Evolutionary conservation across 2,888 invertebrate species (phyloP).

Genomic region (Microctonus brassicae): DNA sequence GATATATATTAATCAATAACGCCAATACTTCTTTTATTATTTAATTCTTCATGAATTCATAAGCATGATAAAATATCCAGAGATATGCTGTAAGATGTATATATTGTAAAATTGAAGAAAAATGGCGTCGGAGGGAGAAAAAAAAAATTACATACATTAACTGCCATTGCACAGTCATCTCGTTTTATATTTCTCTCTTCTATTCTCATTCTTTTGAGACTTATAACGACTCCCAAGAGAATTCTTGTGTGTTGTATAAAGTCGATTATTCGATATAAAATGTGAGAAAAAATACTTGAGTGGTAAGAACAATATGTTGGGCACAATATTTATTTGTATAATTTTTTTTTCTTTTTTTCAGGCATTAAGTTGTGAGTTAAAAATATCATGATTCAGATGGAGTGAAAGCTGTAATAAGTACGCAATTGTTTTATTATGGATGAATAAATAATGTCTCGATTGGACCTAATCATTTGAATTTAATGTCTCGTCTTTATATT

Average conservation of each 20-base stretch:
- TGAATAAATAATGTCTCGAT: conserved; percentile 59
- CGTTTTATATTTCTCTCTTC: conserved; percentile 64
- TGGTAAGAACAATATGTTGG: background rate
- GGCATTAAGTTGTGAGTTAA: too few relatives aligned
- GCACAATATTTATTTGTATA: too few relatives aligned
- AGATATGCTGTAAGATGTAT: background rate
- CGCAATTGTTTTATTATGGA: too few relatives aligned
- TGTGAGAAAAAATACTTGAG: conserved; percentile 57
- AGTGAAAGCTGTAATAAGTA: too few relatives aligned
- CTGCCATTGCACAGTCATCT: conserved; percentile 46
- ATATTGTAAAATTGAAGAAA: background rate
- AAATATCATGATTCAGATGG: too few relatives aligned
- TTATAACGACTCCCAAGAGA: conserved; percentile 58
- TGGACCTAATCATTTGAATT: conserved; percentile 66
- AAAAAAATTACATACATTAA: conserved; percentile 26
- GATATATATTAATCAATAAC: too few relatives aligned
- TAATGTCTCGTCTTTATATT: conserved; percentile 62
- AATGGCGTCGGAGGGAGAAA: background rate
- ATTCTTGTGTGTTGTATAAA: conserved; percentile 35
- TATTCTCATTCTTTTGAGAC: conserved; percentile 54
- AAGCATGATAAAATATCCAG: too few relatives aligned
- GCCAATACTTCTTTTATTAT: too few relatives aligned
- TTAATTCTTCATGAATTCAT: too few relatives aligned
- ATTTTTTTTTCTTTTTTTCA: too few relatives aligned
- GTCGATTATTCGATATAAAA: conserved; percentile 54